phyloP scores from a whole-genome alignment of 2,888 invertebrate species.

The Callyntrura sp. region DNA sequence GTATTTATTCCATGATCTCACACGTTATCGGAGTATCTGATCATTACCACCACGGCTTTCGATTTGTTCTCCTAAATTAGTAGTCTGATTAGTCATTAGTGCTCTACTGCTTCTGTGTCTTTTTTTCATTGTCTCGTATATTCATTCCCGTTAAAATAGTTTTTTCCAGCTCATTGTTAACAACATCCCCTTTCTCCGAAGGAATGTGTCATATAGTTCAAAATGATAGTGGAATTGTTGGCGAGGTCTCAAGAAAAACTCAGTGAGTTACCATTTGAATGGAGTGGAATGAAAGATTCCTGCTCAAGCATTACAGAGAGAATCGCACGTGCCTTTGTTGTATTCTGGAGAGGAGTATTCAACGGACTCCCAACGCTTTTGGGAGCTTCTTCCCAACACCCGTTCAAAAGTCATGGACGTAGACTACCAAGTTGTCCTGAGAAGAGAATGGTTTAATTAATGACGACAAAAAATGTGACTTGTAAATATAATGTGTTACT shows the following conservation, averaged over 20 bases:
- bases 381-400: conserved; percentile 54
- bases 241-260: conserved; percentile 69
- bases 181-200: background rate
- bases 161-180: background rate
- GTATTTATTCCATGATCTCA: conserved; percentile 51
- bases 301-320: conserved; percentile 70
- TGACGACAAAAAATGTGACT: conserved; percentile 49
- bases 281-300: conserved; percentile 69
- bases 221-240: conserved; percentile 76
- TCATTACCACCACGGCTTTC: conserved; percentile 8
- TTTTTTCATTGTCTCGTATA: conserved; percentile 12
- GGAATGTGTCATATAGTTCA: conserved; percentile 67
- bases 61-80: background rate
- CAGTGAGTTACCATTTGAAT: conserved; percentile 65
- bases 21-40: conserved; percentile 13
- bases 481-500: conserved; percentile 15
- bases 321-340: conserved; percentile 71
- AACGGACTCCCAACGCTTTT: conserved; percentile 64
- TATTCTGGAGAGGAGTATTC: conserved; percentile 68
- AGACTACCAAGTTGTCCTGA: conserved; percentile 80
- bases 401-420: conserved; percentile 61
- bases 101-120: background rate
- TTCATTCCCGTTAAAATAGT: background rate
- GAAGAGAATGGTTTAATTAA: conserved; percentile 80
- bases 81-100: background rate